Conservation (phyloP, 2,113 vertebrate genomes). For the Triplophysa rosa region DNA sequence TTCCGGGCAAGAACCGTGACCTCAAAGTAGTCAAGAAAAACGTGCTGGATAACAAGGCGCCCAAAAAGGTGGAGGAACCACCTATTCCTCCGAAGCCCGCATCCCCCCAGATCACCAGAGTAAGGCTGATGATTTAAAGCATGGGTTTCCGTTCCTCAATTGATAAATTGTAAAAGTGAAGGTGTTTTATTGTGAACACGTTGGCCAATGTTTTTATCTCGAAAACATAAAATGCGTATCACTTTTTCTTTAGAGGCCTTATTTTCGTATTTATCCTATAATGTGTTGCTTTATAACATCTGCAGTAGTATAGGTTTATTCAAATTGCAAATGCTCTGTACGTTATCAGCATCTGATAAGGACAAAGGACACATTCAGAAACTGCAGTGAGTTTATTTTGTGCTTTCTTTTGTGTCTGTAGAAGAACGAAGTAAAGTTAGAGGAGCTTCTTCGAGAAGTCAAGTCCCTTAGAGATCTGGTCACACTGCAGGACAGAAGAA, state of each 20-base stretch:
- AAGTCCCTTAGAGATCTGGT: slow-evolving; percentile 94
- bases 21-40: slow-evolving; percentile 95
- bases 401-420: slow-evolving; percentile 56
- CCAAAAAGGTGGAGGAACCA: slow-evolving; percentile 82
- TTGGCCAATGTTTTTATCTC: too few species aligned
- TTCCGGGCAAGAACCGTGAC: slow-evolving; percentile 90
- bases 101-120: slow-evolving; percentile 66
- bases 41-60: slow-evolving; percentile 87
- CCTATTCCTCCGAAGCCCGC: slow-evolving; percentile 77
- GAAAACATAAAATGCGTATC: too few species aligned
- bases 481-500: slow-evolving; percentile 90
- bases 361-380: neutral
- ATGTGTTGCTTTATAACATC: too few species aligned
- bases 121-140: slow-evolving; percentile 55
- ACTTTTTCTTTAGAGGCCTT: too few species aligned
- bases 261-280: too few species aligned
- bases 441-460: slow-evolving; percentile 94
- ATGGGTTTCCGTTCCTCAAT: too few species aligned
- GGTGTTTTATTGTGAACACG: too few species aligned
- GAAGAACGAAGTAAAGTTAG: slow-evolving; percentile 95
- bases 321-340: too few species aligned
- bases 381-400: neutral
- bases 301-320: too few species aligned
- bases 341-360: neutral
- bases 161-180: too few species aligned